These are phyloP conservation scores for Carabus problematicus DNA, from an alignment of 2,888 invertebrate species.

Conservation along the genomic window DNA sequence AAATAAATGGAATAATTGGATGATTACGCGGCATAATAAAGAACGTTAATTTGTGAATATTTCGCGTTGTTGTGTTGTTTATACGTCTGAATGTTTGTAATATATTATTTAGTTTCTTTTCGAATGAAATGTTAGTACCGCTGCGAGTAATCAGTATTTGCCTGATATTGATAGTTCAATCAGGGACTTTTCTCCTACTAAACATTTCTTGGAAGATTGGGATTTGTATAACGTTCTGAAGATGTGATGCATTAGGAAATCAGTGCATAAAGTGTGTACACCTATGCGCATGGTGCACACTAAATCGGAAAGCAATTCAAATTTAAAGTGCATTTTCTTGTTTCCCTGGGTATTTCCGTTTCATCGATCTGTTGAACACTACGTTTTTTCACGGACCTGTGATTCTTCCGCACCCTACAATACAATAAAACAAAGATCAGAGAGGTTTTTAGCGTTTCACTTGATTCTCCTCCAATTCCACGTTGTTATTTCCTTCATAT, in stretches of 20 bases:
- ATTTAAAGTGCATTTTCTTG: constrained; percentile 42
- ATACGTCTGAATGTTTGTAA: too few relatives aligned
- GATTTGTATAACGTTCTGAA: too few relatives aligned
- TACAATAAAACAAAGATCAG: not conserved
- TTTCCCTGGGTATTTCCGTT: constrained; percentile 29
- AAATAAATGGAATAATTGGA: too few relatives aligned
- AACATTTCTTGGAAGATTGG: too few relatives aligned
- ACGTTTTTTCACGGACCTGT: constrained; percentile 16
- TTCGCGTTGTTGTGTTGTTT: too few relatives aligned
- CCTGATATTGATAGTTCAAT: too few relatives aligned
- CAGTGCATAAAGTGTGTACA: constrained; percentile 13
- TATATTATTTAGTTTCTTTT: too few relatives aligned
- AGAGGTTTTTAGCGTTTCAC: not conserved
- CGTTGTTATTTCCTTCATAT: not conserved
- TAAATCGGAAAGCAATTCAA: constrained; percentile 25
- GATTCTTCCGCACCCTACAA: not conserved
- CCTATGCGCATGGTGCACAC: not conserved
- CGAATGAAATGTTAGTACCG: too few relatives aligned
- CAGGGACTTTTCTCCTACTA: too few relatives aligned
- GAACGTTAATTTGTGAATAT: too few relatives aligned
- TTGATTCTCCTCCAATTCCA: not conserved
- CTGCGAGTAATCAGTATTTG: too few relatives aligned
- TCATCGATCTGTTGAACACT: constrained; percentile 27
- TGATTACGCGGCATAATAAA: too few relatives aligned
- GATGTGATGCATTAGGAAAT: constrained; percentile 15